Percentiles rank a stretch among this genome's conserved stretches.
phyloP scores from a whole-genome alignment of 2,888 invertebrate species.

The Hypselothyrea guttata region DNA sequence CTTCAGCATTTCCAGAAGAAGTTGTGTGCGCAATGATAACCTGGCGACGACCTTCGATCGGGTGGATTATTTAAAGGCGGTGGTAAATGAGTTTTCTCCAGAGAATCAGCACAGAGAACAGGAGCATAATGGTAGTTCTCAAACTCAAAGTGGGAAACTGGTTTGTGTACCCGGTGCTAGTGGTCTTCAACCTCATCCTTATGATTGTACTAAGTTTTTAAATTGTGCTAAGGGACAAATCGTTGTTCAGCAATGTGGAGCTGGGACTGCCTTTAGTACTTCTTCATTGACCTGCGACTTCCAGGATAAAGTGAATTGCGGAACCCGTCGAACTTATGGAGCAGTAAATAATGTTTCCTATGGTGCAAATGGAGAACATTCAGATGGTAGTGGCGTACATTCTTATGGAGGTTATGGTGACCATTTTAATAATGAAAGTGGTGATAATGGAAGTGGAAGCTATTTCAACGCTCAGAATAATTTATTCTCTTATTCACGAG shows the following conservation, averaged over 20 bases:
- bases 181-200: conserved; percentile 84
- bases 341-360: too few species aligned
- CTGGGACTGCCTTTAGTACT: conserved; percentile 83
- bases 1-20: conserved; percentile 84
- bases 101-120: not conserved
- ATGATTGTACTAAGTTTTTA: conserved; percentile 85
- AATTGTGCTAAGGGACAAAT: conserved; percentile 85
- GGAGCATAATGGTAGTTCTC: too few species aligned
- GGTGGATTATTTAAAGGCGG: conserved; percentile 69
- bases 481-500: too few species aligned
- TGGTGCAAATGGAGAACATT: not conserved
- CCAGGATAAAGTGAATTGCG: conserved; percentile 84
- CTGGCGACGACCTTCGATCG: conserved; percentile 81
- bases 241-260: conserved; percentile 85
- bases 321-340: conserved; percentile 24
- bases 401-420: conserved; percentile 7
- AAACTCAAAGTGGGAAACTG: not conserved
- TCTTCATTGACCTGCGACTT: conserved; percentile 84
- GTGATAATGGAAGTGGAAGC: too few species aligned
- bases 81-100: conserved; percentile 59
- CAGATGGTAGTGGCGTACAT: not conserved
- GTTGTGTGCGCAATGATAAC: conserved; percentile 85
- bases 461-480: too few species aligned
- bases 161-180: conserved; percentile 83
- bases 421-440: too few species aligned